Percentiles rank a stretch among this genome's conserved stretches.
Conservation (phyloP, 2,888 invertebrate genomes). For the Keiferia lycopersicella region DNA sequence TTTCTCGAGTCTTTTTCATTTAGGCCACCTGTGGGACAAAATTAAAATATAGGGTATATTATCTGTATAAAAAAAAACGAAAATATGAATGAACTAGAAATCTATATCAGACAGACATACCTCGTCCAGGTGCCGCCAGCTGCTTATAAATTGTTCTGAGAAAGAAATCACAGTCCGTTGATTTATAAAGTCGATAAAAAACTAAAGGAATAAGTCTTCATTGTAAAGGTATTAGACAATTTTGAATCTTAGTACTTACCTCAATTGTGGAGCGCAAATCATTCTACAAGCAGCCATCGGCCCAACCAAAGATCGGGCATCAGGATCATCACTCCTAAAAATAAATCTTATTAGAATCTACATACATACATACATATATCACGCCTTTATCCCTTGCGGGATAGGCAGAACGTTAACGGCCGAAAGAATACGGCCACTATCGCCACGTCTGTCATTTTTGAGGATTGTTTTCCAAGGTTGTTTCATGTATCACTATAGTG, state of each 20-base stretch:
- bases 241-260: conserved; percentile 43
- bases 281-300: conserved; percentile 63
- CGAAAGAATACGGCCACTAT: too few relatives aligned
- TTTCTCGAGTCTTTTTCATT: conserved; percentile 51
- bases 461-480: too few relatives aligned
- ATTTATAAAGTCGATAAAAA: too few relatives aligned
- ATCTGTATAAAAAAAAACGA: too few relatives aligned
- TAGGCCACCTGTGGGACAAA: conserved; percentile 44
- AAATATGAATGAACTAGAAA: too few relatives aligned
- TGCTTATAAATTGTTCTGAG: conserved; percentile 63
- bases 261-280: conserved; percentile 63
- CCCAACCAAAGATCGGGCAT: conserved; percentile 54
- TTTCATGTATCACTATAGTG: too few relatives aligned
- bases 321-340: conserved; percentile 59
- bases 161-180: neutral
- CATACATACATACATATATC: too few relatives aligned
- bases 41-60: neutral
- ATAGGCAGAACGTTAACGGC: too few relatives aligned
- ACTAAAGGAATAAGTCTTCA: too few relatives aligned
- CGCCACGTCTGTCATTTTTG: too few relatives aligned
- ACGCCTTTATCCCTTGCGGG: too few relatives aligned
- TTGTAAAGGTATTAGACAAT: too few relatives aligned
- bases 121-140: conserved; percentile 46
- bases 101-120: conserved; percentile 37
- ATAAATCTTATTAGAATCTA: conserved; percentile 16